Base-by-base conservation (phyloP, 2,113 vertebrate species). In the Syngnathoides biaculeatus region DNA sequence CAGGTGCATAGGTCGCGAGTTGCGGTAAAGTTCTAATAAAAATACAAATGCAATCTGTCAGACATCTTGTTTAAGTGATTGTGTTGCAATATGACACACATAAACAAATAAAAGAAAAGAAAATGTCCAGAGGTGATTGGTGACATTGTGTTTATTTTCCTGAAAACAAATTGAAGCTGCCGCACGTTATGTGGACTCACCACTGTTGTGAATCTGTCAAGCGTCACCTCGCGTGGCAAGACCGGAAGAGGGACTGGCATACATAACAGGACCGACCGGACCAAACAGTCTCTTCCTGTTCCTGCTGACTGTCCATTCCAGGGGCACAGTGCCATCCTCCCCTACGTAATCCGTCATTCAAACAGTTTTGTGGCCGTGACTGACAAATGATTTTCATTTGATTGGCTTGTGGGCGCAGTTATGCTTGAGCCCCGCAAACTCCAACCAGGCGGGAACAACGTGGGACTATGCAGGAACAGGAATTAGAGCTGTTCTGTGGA, bases 161-260 rank as follows among this genome's bases (percentile, higher is more conserved):
- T 27, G 13, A 65, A 62, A 39, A 55, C 15, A 38, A 65, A 71
- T 22, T 52, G 15, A 65, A 57, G 39, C 35, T 61, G 39, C 40
- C 56, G 45, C 2, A 19, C 59, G 8, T 39, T 27, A 57, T 14
- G 24, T 20, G 38, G 14, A 11, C 58, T 67, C 53, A 67, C 53
- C 40, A 52, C 12, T 43, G 4, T 35, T 35, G 55, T 27, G 9
- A 39, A 48, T 53, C 27, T 63, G 53, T 73, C 11, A 59, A 62
- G 60, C 56, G 70, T 58, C 55, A 20, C 13, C 68, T 66, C 38
- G 38, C 12, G 55, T 24, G 3, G 26, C 14, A 5, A 50, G 50
- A 65, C 10, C 38, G 55, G 14, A 57, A 57, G 6, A 57, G 14
- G 26, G 26, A 15, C 26, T 8, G 26, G 2, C 26, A 9, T 17